Evolutionary conservation across 2,888 invertebrate genomes (phyloP), one percentile per base, ranked within the genome.

Genomic region (Flexamia atlantica): DNA sequence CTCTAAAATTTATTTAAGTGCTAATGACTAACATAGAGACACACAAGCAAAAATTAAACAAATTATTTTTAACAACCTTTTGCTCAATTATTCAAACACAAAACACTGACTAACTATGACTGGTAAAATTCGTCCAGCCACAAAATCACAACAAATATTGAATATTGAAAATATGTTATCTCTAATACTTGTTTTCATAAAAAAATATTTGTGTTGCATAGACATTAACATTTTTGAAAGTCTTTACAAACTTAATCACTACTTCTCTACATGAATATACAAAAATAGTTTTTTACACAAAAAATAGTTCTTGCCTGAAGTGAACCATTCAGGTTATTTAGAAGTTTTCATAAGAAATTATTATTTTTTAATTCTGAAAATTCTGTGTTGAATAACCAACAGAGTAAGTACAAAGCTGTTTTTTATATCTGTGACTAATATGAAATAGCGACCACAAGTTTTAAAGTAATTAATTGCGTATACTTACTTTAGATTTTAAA

Each of bases 251-350:
- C 57, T 4, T 57, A 57, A 57, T 23, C 20, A 17, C 46, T 53
- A 53, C 20, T 20, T 28, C 25, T 3, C 14, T 28, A 28, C 64
- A 64, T 12, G 30, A 14, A 28, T 64, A 12, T 64, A 64, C 28
- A 64, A 64, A 64, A 64, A 64, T 64, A 64, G 2, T 30, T 9
- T 30, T 5, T 64, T 64, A 28, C 14, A 64, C 64, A 7, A 57
- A 57, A 57, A 57, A 3, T 14, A n/a, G 50, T 50, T 10, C 9
- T 36, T 36, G 17, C 5, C 2, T n/a, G 5, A n/a, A n/a, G n/a
- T 17, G 17, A 50, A 50, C 14, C 12, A 50, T 12, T 50, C 50
- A 50, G 50, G 50, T 12, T 17, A 50, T 50, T 50, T n/a, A n/a
- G 14, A 12, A 3, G n/a, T 50, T 50, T n/a, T 12, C 17, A 7